Base-by-base conservation (phyloP, 1,140 invertebrate genomes). In the Ceratitis capitata region DNA sequence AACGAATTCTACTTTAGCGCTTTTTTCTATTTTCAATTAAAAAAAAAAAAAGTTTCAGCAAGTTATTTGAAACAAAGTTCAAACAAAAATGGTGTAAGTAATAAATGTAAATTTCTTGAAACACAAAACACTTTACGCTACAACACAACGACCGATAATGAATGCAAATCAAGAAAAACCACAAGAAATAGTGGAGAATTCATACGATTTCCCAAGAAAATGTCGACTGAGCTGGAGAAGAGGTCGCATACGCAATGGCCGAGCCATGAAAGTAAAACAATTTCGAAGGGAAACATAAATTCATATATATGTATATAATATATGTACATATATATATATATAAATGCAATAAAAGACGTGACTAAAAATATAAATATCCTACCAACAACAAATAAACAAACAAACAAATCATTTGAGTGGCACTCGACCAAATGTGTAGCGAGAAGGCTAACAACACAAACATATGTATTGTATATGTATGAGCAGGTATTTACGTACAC, bases 301-400 rank as follows among this genome's bases (percentile, higher is more conserved):
- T n/a, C n/a, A n/a, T n/a, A n/a, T n/a, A n/a, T n/a, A n/a, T n/a
- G n/a, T 14, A 56, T n/a, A n/a, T n/a, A 14, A 61, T 29, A 23
- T 26, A 32, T 49, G 14, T 14, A 61, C 26, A 61, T 14, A 61
- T 61, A 32, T 12, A 39, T 56, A 61, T 61, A 16, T 29, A 42
- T 45, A 23, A 45, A 78, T n/a, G 23, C 39, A 78, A 78, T 78
- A 45, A 78, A 47, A 78, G 39, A 78, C 69, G 69, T 78, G 69
- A 78, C 69, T 78, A 47, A 78, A 78, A 78, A 45, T 78, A 78
- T 78, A 78, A 78, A 78, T 78, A 78, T 45, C 69, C 69, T 78
- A 45, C 39, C 69, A 45, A 78, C 69, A 78, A 78, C 35, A 78
- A 23, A 78, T 7, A 56, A 35, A 23, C 39, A 78, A 78, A 45